Evolutionary conservation across 2,113 vertebrate species (phyloP), one percentile per base, ranked within the genome.

Genomic region (Dolichallabes microphthalmus): DNA sequence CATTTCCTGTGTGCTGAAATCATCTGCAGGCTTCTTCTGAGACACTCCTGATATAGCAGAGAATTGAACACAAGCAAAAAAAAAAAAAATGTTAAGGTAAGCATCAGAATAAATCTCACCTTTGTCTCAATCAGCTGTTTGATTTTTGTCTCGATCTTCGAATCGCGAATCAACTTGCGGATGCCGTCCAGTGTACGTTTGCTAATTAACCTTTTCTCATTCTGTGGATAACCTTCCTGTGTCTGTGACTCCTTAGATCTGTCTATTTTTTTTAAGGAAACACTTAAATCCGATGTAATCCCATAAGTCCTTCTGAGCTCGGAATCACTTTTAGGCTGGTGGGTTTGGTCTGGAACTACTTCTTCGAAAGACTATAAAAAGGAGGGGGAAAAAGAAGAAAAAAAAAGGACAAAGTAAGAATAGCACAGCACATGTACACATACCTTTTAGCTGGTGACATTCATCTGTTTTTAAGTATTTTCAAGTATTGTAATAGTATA

Each of bases 281-380:
- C 84, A 15, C 76, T 90, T 2, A 94, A 75, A 74, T 94, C 89
- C 1, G 88, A 86, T 17, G 83, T 91, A 32, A 95, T 91, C 35
- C 91, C 90, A 85, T 94, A 94, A 0, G 85, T 88, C 61, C 79
- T 82, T 87, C 91, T 91, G 25, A 94, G 88, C 53, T 86, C 73
- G 8, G 17, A 50, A 73, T 94, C 94, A 11, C 82, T 82, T 22
- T 73, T 85, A 45, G 32, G 75, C 7, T 58, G 66, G 30, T 11
- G 32, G 1, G 27, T 57, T 50, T 60, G 83, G 35, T 83, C 75
- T 32, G 17, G 22, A 19, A 5, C 58, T 35, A 22, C n/a, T 71
- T 86, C 64, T 27, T 60, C 45, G 14, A 68, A 17, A 50, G 69
- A 30, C 89, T 90, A 50, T 25, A 60, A 4, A 14, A 86, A 61